Conservation (phyloP, 2,888 invertebrate species). For the Crepidodera aurea region DNA sequence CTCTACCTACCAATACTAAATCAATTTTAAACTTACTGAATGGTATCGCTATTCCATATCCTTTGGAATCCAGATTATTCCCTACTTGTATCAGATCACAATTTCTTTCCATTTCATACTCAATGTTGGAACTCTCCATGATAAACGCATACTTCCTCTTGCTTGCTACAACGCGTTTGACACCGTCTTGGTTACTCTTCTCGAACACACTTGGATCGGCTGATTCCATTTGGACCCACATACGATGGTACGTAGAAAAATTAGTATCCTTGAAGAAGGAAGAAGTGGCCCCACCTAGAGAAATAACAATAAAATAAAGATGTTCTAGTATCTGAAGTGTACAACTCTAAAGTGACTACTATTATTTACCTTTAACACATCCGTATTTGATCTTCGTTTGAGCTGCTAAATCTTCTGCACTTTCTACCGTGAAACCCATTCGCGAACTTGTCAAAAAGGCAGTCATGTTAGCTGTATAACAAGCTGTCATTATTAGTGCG, state of each 20-base stretch:
- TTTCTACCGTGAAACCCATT: constrained; percentile 88
- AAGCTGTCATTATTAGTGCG: constrained; percentile 88
- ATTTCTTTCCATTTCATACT: constrained; percentile 87
- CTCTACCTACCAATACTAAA: too few relatives aligned
- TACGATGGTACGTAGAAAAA: constrained; percentile 86
- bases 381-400: constrained; percentile 98
- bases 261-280: constrained; percentile 93
- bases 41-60: constrained; percentile 92
- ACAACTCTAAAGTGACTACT: too few relatives aligned
- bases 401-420: constrained; percentile 89
- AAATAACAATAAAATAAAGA: neutral
- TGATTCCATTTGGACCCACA: constrained; percentile 93
- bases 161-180: constrained; percentile 81
- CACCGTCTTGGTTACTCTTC: constrained; percentile 83
- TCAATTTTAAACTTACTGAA: constrained; percentile 84
- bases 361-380: constrained; percentile 68
- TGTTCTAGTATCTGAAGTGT: too few relatives aligned
- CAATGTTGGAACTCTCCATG: constrained; percentile 95
- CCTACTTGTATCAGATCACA: constrained; percentile 88
- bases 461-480: constrained; percentile 94
- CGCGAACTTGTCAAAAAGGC: constrained; percentile 91
- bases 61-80: constrained; percentile 81
- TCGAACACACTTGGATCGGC: constrained; percentile 85
- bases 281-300: constrained; percentile 81
- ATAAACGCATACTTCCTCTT: constrained; percentile 90